phyloP scores from a whole-genome alignment of 2,113 vertebrate genomes.

The Hemiprocne comata region DNA sequence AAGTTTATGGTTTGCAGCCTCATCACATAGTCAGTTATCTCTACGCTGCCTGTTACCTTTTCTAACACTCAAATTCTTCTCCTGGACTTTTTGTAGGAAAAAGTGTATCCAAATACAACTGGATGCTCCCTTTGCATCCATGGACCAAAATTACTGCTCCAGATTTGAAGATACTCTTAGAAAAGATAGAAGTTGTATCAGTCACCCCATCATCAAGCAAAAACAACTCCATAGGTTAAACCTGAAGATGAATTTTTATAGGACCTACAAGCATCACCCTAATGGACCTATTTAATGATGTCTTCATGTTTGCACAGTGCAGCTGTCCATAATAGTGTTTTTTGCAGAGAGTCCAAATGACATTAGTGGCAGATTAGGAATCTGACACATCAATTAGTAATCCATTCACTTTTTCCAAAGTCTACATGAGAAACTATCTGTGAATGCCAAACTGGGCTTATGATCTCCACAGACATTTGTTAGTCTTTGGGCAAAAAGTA shows the following conservation, averaged over 20 bases:
- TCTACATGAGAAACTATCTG: conserved; percentile 54
- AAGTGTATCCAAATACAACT: not conserved
- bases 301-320: conserved; percentile 28
- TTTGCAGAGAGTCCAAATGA: conserved; percentile 46
- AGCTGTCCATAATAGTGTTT: conserved; percentile 4
- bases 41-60: not conserved
- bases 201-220: not conserved
- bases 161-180: not conserved
- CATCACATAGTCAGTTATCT: not conserved
- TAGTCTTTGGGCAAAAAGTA: conserved; percentile 52
- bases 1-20: not conserved
- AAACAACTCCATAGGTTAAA: not conserved
- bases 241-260: not conserved
- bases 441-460: conserved; percentile 43
- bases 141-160: not conserved
- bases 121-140: not conserved
- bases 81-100: not conserved
- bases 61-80: not conserved
- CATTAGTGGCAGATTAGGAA: conserved; percentile 48
- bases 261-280: not conserved
- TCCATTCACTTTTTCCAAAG: conserved; percentile 62
- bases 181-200: not conserved
- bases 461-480: conserved; percentile 47
- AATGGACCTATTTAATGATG: not conserved
- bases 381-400: conserved; percentile 58